Base-by-base conservation (phyloP, 92 coral and sea anemone genomes). In the Epizoanthus stellaris region DNA sequence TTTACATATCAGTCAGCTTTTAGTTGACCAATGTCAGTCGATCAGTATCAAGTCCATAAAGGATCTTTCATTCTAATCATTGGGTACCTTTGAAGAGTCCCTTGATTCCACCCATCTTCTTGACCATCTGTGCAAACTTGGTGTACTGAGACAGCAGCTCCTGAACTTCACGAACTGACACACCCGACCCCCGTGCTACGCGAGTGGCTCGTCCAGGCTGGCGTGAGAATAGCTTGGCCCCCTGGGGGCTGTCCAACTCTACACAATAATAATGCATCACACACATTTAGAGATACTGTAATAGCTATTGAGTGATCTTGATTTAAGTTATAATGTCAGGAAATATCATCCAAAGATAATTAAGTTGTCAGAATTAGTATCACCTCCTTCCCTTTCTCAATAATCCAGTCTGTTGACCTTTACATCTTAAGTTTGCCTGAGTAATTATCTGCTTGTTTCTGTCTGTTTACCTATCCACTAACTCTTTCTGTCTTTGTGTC, bases 51-150 rank as follows among this genome's bases (percentile, higher is more conserved):
- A 76, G 21, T 40, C 17, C 0, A 2, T 47, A 10, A 20, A 9
- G 15, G 5, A 15, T 45, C 45, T 13, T 73, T 6, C 60, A 5
- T 5, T 6, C 8, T 45, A 12, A 5, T 15, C 72, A 4, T 21
- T 2, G 14, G 3, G 69, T 67, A 96, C 99, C 99, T 94, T 96
- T 96, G 80, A 96, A 96, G 12, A 96, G 90, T 49, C 99, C 99
- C 73, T 96, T 96, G n/a, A 96, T 96, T 67, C 99, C 99, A 34
- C 98, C 99, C 99, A 96, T 96, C 88, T 96, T 96, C 80, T 96
- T 96, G 30, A 96, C 99, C 99, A 96, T 96, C 61, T 93, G 95
- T 4, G 99, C 99, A 86, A 96, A 96, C 81, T 96, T 96, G 49
- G 93, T 93, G 93, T 96, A 96, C 76, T 96, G 99, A 43, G 99